Evolutionary conservation across 2,113 vertebrate genomes (phyloP).

Genomic region (Boulengeromyrus knoepffleri): DNA sequence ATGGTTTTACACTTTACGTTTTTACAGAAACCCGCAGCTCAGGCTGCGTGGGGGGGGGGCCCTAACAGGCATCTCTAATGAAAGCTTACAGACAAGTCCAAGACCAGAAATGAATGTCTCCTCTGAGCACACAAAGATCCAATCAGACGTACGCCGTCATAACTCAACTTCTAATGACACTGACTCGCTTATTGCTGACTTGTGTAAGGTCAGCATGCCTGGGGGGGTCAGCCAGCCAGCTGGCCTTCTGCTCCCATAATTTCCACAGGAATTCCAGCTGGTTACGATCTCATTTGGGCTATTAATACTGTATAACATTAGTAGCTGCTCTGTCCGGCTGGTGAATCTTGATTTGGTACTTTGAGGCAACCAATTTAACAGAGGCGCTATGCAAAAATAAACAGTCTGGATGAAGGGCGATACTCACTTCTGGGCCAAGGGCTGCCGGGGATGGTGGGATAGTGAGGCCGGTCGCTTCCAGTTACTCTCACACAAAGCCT

Average conservation of each 20-base stretch:
- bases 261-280: not conserved
- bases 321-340: not conserved
- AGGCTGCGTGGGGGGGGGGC: not conserved
- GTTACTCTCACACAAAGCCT: not conserved
- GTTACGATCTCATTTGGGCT: not conserved
- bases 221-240: not conserved
- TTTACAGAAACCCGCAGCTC: not conserved
- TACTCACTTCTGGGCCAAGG: constrained; percentile 4
- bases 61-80: not conserved
- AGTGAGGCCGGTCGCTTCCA: not conserved
- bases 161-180: not conserved
- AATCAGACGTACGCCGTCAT: not conserved
- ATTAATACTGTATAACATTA: not conserved
- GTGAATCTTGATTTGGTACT: not conserved
- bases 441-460: not conserved
- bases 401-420: not conserved
- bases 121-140: not conserved
- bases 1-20: not conserved
- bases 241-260: not conserved
- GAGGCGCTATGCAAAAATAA: not conserved
- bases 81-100: not conserved
- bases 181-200: not conserved
- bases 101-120: not conserved
- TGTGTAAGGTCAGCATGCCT: not conserved
- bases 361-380: not conserved